These are phyloP conservation scores for Aphodius granarius DNA, from an alignment of 2,888 invertebrate species.

Conservation along the genomic window DNA sequence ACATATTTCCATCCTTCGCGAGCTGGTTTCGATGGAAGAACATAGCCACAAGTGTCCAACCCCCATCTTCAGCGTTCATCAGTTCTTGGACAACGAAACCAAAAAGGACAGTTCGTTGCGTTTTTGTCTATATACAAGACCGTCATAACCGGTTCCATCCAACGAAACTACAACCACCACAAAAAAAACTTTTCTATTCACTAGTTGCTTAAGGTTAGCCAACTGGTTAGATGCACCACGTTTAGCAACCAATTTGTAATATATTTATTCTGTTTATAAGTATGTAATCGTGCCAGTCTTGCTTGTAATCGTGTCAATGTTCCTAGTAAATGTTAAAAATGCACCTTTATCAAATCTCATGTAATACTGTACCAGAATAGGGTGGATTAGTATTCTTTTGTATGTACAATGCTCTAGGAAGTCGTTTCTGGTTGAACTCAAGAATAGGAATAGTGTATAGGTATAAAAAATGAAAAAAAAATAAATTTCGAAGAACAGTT, in stretches of 20 bases:
- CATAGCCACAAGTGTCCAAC: not conserved
- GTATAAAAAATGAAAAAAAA: no score
- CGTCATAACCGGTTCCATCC: not conserved
- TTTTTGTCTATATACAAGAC: not conserved
- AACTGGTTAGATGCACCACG: not conserved
- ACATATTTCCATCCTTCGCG: not conserved
- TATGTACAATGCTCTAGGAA: no score
- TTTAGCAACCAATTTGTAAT: not conserved
- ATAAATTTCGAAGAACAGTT: no score
- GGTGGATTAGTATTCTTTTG: not conserved
- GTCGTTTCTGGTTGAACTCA: no score
- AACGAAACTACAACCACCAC: not conserved
- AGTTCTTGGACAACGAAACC: not conserved
- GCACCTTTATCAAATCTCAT: not conserved
- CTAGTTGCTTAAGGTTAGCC: not conserved
- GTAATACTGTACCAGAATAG: not conserved
- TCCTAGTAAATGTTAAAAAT: constrained; percentile 15
- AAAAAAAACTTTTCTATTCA: not conserved
- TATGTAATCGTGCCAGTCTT: constrained; percentile 22
- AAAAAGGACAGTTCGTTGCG: not conserved
- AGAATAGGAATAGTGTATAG: no score
- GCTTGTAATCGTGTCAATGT: constrained; percentile 19
- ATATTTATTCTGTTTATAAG: not conserved
- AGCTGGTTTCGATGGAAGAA: not conserved
- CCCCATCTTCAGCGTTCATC: not conserved